Conservation (phyloP, 2,113 vertebrate genomes). For the Melanotaenia duboulayi region DNA sequence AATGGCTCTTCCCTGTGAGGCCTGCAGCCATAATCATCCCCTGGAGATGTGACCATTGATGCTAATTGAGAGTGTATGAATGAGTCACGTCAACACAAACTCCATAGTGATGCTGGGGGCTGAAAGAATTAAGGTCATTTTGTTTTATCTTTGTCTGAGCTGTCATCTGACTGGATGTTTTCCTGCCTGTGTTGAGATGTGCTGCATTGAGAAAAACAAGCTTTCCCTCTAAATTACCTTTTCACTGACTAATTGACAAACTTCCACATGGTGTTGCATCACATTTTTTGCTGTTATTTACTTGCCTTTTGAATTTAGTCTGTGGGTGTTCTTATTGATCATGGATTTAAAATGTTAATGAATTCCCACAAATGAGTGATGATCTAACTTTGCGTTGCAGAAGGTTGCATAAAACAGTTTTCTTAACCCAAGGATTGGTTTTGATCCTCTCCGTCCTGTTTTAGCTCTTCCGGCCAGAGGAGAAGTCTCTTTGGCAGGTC, state of each 20-base stretch:
- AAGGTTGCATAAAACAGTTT: slow-evolving; percentile 25
- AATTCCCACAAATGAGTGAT: neutral
- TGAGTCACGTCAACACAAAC: slow-evolving; percentile 32
- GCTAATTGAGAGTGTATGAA: slow-evolving; percentile 43
- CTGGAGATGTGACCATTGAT: slow-evolving; percentile 2
- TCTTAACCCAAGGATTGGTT: neutral
- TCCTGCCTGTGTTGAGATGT: neutral
- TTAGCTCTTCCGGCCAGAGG: neutral
- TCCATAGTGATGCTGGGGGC: slow-evolving; percentile 17
- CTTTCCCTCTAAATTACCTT: slow-evolving; percentile 1
- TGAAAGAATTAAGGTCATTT: slow-evolving; percentile 15
- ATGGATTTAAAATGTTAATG: slow-evolving; percentile 36
- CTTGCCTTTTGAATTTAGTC: neutral
- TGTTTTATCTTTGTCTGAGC: slow-evolving; percentile 30
- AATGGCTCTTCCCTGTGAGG: slow-evolving; percentile 27
- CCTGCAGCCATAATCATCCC: slow-evolving; percentile 42
- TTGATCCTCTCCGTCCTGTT: neutral
- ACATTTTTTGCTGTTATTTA: neutral
- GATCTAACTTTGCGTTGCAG: slow-evolving; percentile 21
- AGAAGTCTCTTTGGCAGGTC: slow-evolving; percentile 14
- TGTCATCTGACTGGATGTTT: neutral
- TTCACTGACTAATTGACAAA: neutral
- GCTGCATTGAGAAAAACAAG: neutral
- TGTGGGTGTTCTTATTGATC: slow-evolving; percentile 39
- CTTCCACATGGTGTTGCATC: slow-evolving; percentile 3